These are phyloP conservation scores for Uria lomvia DNA, from an alignment of 2,113 vertebrate genomes.

Conservation along the genomic window DNA sequence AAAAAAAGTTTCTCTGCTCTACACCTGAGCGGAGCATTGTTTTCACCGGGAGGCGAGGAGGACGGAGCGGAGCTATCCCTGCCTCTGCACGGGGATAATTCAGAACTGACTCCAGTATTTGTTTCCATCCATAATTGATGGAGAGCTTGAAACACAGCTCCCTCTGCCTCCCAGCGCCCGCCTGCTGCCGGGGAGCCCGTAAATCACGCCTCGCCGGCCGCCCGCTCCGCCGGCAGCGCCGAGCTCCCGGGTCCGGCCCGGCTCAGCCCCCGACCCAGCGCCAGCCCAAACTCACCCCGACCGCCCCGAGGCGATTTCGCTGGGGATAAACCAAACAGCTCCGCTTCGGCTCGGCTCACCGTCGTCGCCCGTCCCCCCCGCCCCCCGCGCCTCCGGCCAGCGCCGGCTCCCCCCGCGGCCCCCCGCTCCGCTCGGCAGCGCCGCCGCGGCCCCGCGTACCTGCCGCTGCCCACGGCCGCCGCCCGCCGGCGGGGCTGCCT, in stretches of 20 bases:
- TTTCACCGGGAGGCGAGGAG: neutral
- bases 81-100: slow-evolving; percentile 13
- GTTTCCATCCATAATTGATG: slow-evolving; percentile 75
- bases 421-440: neutral
- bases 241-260: neutral
- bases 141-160: slow-evolving; percentile 47
- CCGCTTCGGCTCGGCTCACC: neutral
- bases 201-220: neutral
- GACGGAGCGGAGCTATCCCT: neutral
- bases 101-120: slow-evolving; percentile 56
- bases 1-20: slow-evolving; percentile 64
- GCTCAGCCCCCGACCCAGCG: neutral
- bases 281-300: neutral
- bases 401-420: neutral
- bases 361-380: neutral
- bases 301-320: neutral
- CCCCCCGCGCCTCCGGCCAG: neutral
- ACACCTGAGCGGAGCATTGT: slow-evolving; percentile 4
- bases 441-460: neutral
- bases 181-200: slow-evolving; percentile 2
- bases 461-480: neutral
- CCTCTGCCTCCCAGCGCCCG: slow-evolving; percentile 34
- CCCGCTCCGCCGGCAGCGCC: neutral
- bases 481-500: neutral
- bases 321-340: neutral